phyloP scores from a whole-genome alignment of 1,140 invertebrate species.

The Daktulosphaira vitifoliae region DNA sequence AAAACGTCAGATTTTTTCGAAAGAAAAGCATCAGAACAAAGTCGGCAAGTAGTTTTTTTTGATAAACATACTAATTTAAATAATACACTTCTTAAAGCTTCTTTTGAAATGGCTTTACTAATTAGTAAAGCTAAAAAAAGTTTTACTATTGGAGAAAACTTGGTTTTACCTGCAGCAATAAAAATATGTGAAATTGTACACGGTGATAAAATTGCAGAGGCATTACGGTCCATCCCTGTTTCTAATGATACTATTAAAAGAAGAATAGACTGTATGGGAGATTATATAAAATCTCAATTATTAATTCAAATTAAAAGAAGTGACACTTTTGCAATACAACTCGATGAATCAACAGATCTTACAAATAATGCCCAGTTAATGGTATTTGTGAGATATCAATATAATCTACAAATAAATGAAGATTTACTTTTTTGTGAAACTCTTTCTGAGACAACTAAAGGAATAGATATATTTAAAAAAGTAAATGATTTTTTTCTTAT shows the following conservation, averaged over 20 bases:
- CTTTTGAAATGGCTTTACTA: slow-evolving; percentile 38
- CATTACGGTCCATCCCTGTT: not conserved
- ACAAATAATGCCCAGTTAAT: slow-evolving; percentile 6
- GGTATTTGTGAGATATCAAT: not conserved
- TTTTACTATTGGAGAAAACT: slow-evolving; percentile 37
- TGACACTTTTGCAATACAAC: slow-evolving; percentile 4
- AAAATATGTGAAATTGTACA: not conserved
- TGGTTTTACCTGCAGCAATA: slow-evolving; percentile 31
- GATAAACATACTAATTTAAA: not conserved
- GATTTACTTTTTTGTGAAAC: slow-evolving; percentile 11
- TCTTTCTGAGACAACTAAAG: not conserved
- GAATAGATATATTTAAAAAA: slow-evolving; percentile 4
- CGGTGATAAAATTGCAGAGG: not conserved
- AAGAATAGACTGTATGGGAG: slow-evolving; percentile 2
- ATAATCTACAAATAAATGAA: slow-evolving; percentile 7
- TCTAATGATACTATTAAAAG: slow-evolving; percentile 20
- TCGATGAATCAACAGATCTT: slow-evolving; percentile 1
- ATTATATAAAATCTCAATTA: slow-evolving; percentile 1
- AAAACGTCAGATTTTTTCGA: slow-evolving; percentile 16
- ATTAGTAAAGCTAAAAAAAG: slow-evolving; percentile 35
- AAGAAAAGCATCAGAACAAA: slow-evolving; percentile 8
- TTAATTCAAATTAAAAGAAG: not conserved
- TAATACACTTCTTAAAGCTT: slow-evolving; percentile 15
- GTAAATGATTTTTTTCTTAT: not conserved
- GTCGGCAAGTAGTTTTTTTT: slow-evolving; percentile 9